phyloP scores from a whole-genome alignment of 2,797 vertebrate genomes.

The Gymnothorax javanicus region DNA sequence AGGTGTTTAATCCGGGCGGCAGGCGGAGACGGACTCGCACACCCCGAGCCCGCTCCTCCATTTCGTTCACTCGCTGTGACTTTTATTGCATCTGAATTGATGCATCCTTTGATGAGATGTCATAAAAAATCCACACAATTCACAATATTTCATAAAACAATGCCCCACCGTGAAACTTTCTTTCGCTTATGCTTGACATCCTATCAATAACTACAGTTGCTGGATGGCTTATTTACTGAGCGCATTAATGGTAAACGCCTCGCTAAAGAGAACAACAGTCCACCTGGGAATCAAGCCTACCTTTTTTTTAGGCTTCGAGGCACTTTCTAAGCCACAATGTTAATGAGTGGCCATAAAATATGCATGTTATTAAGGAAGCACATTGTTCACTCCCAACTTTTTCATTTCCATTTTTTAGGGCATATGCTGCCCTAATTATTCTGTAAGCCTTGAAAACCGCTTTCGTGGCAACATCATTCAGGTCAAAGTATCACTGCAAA shows the following conservation, averaged over 20 bases:
- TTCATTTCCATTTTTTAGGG: neutral
- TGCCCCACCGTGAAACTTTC: neutral
- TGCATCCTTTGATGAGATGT: neutral
- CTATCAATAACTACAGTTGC: neutral
- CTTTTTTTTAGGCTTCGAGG: neutral
- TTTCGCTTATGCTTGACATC: neutral
- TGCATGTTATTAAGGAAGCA: neutral
- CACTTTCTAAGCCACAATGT: neutral
- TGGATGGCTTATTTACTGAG: neutral
- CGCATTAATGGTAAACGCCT: neutral
- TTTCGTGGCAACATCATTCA: neutral
- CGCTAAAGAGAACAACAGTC: neutral
- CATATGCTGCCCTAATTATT: neutral
- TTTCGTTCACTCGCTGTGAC: neutral
- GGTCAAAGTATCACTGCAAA: neutral
- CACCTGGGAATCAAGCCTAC: neutral
- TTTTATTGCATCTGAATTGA: neutral
- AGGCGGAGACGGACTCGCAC: neutral
- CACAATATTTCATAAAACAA: neutral
- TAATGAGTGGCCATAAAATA: neutral
- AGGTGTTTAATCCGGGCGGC: neutral
- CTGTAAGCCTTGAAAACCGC: neutral
- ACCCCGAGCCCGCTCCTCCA: neutral
- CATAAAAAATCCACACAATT: neutral
- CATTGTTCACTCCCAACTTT: neutral